These are phyloP conservation scores for Takifugu bimaculatus DNA, from an alignment of 2,113 vertebrate genomes.

Conservation along the genomic window DNA sequence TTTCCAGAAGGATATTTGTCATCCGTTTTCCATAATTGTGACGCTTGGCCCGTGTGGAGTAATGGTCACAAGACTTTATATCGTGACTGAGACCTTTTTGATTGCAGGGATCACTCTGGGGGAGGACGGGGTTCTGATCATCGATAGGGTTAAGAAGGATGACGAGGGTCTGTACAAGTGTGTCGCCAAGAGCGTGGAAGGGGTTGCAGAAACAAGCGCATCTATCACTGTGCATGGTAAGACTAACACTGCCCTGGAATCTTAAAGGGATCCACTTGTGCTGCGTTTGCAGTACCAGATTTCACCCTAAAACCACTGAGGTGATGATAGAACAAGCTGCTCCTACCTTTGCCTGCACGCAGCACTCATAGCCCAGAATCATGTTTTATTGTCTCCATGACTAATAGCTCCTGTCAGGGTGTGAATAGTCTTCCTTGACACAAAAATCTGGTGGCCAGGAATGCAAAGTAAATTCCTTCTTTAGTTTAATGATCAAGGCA, in stretches of 20 bases:
- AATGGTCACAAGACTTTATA: background rate
- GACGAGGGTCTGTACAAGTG: slow-evolving; percentile 89
- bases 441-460: slow-evolving; percentile 53
- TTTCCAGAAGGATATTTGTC: too few relatives aligned
- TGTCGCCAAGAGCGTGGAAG: slow-evolving; percentile 77
- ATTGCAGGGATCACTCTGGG: slow-evolving; percentile 80
- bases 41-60: background rate
- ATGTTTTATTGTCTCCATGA: slow-evolving; percentile 40
- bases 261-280: slow-evolving; percentile 7
- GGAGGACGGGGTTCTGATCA: slow-evolving; percentile 76
- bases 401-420: slow-evolving; percentile 42
- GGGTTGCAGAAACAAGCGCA: slow-evolving; percentile 76
- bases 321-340: too few relatives aligned
- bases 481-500: slow-evolving; percentile 64
- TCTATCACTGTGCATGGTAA: slow-evolving; percentile 82
- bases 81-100: slow-evolving; percentile 16
- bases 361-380: background rate
- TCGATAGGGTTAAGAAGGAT: slow-evolving; percentile 88
- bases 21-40: too few relatives aligned
- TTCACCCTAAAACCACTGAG: background rate
- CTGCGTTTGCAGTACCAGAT: background rate
- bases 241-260: slow-evolving; percentile 21
- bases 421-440: slow-evolving; percentile 42
- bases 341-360: too few relatives aligned
- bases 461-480: slow-evolving; percentile 62